Evolutionary conservation across 2,113 vertebrate genomes (phyloP).

Genomic region (Seriola dumerili): DNA sequence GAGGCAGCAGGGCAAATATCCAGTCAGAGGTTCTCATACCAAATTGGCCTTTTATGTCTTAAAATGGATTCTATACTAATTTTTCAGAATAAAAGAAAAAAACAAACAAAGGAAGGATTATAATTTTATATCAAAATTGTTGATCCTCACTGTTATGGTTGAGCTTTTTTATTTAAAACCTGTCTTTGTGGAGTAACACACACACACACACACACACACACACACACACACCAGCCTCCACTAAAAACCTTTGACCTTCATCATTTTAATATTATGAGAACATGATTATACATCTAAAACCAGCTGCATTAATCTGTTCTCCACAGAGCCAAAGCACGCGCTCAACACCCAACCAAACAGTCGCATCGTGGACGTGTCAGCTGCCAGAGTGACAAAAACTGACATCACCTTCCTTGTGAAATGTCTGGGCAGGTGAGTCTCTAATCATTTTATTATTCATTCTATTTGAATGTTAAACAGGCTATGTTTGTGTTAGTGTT

Average conservation of each 20-base stretch:
- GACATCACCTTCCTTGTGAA: constrained; percentile 91
- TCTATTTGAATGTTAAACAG: background rate
- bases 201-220: background rate
- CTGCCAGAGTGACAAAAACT: constrained; percentile 81
- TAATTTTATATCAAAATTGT: too few species aligned
- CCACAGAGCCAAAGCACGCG: constrained; percentile 86
- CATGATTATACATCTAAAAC: background rate
- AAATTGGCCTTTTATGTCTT: too few species aligned
- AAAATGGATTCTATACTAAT: too few species aligned
- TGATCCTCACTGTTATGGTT: too few species aligned
- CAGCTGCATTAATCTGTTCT: constrained; percentile 9
- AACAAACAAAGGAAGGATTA: too few species aligned
- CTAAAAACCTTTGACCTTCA: background rate
- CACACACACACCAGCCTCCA: background rate
- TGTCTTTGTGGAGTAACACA: background rate
- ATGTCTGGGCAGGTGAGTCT: constrained; percentile 90
- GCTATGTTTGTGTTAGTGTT: background rate
- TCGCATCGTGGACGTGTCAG: constrained; percentile 80
- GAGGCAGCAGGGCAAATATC: too few species aligned
- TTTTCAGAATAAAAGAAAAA: too few species aligned
- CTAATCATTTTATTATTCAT: background rate
- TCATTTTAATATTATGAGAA: background rate
- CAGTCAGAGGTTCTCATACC: too few species aligned
- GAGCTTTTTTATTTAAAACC: too few species aligned
- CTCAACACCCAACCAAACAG: constrained; percentile 83